Evolutionary conservation across 2,888 invertebrate species (phyloP), one percentile per base, ranked within the genome.

Genomic region (Phyllotreta cruciferae): DNA sequence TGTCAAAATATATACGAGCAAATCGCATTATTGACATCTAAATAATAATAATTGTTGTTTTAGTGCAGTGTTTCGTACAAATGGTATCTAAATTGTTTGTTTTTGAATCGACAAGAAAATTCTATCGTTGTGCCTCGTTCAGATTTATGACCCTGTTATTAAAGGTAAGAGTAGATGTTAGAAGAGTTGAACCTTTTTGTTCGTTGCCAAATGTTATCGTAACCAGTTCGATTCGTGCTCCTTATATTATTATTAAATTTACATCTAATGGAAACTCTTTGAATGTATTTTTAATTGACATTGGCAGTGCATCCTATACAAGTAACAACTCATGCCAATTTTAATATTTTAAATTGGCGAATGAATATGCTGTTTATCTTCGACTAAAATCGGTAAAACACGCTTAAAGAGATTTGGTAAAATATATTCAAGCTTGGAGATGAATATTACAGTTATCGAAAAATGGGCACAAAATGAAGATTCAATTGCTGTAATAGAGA

Each of bases 61-160:
- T 63, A 62, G 54, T 55, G 56, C 50, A 61, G 60, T 63, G 56
- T 56, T 47, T 60, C 66, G 61, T 73, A 75, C 77, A 75, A 79
- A 80, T 80, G 80, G 75, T 80, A 79, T 78, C 79, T 75, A 80
- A 80, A 80, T 80, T 79, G 75, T 76, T 78, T 75, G 78, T 79
- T 77, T 75, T 71, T 71, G 70, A 71, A 71, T 70, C 67, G 71
- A 73, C 72, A 71, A 71, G 69, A 66, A 71, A 69, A 71, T 74
- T 71, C 68, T 74, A 71, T 76, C 73, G 72, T 71, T 74, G 79
- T 79, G 78, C 78, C 78, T 79, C 72, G 72, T 66, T 67, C 70
- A 72, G 73, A 75, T 74, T 73, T 72, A 67, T 75, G 73, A 78
- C 76, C 75, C 73, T 78, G 74, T 77, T 75, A 73, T 74, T 74